Evolutionary conservation across 1,140 invertebrate genomes (phyloP).

Genomic region (Cydia fagiglandana): DNA sequence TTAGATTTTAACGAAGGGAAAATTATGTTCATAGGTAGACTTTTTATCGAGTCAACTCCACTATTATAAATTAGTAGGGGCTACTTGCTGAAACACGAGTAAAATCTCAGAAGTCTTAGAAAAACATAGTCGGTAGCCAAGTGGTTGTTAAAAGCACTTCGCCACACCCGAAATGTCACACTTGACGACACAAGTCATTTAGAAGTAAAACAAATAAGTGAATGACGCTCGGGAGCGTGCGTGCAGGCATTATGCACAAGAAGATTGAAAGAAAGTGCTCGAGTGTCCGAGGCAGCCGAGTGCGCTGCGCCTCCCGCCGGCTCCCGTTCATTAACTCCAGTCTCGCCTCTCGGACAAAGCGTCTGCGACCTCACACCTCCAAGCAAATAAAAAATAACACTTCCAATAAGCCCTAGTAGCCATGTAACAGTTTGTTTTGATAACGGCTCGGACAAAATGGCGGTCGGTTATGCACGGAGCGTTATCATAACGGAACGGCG

Average conservation of each 20-base stretch:
- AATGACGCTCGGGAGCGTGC: conserved; percentile 64
- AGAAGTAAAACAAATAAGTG: conserved; percentile 72
- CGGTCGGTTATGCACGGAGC: conserved; percentile 51
- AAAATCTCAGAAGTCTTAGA: conserved; percentile 40
- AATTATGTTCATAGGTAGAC: conserved; percentile 1
- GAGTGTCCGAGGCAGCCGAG: conserved; percentile 62
- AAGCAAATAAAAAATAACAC: conserved; percentile 51
- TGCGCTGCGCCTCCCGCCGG: conserved; percentile 64
- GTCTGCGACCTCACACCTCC: conserved; percentile 26
- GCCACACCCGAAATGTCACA: conserved; percentile 62
- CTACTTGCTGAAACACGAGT: neutral
- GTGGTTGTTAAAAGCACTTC: conserved; percentile 55
- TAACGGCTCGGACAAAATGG: conserved; percentile 63
- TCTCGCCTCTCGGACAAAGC: conserved; percentile 48
- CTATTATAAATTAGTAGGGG: conserved; percentile 6
- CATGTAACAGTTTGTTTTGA: conserved; percentile 52
- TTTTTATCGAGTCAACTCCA: neutral
- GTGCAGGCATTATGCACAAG: conserved; percentile 72
- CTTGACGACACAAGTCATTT: conserved; percentile 60
- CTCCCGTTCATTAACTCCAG: conserved; percentile 65
- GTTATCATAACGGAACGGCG: conserved; percentile 58
- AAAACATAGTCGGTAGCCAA: conserved; percentile 52
- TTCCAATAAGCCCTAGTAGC: conserved; percentile 39
- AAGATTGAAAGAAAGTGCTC: conserved; percentile 73
- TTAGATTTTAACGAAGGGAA: conserved; percentile 50